Conservation (phyloP, 2,113 vertebrate genomes). For the Uria aalge region DNA sequence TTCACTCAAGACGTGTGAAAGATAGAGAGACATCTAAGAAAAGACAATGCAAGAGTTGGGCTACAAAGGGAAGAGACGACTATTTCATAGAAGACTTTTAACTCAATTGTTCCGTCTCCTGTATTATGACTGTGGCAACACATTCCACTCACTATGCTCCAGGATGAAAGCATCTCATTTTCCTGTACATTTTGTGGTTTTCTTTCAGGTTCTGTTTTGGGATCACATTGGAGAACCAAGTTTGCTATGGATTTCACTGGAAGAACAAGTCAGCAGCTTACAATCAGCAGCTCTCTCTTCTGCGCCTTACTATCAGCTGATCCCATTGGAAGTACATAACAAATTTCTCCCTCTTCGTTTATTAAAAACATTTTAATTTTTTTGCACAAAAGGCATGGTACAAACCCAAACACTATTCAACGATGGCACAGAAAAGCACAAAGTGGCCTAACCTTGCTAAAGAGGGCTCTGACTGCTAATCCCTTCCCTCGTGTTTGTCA, state of each 20-base stretch:
- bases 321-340: not conserved
- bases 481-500: not conserved
- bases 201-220: not conserved
- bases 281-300: not conserved
- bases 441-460: conserved; percentile 11
- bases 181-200: not conserved
- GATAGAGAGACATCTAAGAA: not conserved
- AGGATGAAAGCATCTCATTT: not conserved
- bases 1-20: not conserved
- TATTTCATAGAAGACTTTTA: not conserved
- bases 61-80: not conserved
- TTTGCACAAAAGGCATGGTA: not conserved
- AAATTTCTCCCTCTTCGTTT: not conserved
- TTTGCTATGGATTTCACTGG: not conserved
- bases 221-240: not conserved
- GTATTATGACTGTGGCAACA: not conserved
- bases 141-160: not conserved
- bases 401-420: not conserved
- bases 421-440: not conserved
- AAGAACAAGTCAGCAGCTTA: not conserved
- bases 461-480: not conserved
- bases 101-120: not conserved
- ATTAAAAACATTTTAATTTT: not conserved
- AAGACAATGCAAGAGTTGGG: not conserved
- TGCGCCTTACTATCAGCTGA: not conserved